These are phyloP conservation scores for Synanceia verrucosa DNA, from an alignment of 2,797 vertebrate genomes.

Conservation along the genomic window DNA sequence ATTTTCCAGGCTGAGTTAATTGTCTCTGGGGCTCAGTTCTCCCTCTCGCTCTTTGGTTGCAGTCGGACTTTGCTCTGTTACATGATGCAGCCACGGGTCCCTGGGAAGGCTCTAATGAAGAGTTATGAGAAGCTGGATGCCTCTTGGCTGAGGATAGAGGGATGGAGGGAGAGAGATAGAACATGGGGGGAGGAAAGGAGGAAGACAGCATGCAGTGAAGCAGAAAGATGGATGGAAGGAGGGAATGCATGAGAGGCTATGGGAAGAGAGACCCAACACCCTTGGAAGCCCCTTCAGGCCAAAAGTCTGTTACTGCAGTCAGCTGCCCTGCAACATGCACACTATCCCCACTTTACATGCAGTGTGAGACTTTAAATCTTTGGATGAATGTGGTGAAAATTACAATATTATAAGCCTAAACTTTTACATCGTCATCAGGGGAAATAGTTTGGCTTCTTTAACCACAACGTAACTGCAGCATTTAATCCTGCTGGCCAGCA, in stretches of 20 bases:
- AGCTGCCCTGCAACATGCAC: neutral
- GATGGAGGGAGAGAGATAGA: conserved; percentile 48
- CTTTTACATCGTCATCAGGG: conserved; percentile 6
- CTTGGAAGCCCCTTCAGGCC: conserved; percentile 28
- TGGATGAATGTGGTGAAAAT: conserved; percentile 9
- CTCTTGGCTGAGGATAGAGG: conserved; percentile 64
- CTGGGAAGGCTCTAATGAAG: conserved; percentile 80
- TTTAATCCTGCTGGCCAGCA: conserved; percentile 47
- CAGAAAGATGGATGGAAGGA: conserved; percentile 43
- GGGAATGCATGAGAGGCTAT: conserved; percentile 6
- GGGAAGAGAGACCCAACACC: conserved; percentile 7
- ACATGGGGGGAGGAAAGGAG: conserved; percentile 19
- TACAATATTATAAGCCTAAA: conserved; percentile 21
- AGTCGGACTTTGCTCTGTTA: conserved; percentile 68
- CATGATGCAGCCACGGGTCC: conserved; percentile 65
- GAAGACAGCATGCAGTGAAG: conserved; percentile 29
- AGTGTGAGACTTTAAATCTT: neutral
- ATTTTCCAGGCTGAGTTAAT: conserved; percentile 81
- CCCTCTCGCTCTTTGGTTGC: conserved; percentile 30
- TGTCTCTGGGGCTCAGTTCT: conserved; percentile 71
- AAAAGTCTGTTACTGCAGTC: conserved; percentile 20
- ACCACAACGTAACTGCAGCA: conserved; percentile 23
- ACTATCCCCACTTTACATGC: neutral
- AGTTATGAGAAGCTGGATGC: conserved; percentile 79
- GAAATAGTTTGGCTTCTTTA: conserved; percentile 19